phyloP scores from a whole-genome alignment of 1,140 invertebrate genomes.

The Drosophila miranda region DNA sequence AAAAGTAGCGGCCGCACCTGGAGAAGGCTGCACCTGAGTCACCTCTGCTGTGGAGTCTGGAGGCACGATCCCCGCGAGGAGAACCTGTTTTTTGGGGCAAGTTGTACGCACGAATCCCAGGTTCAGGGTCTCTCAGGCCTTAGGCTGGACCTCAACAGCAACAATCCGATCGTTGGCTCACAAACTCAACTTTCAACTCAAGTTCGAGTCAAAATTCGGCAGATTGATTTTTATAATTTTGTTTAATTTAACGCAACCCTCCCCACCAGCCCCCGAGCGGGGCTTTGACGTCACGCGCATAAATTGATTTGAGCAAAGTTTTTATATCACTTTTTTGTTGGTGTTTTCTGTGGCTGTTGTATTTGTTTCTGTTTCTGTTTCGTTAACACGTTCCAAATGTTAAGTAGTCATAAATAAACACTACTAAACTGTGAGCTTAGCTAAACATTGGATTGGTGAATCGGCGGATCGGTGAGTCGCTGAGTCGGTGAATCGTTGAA shows the following conservation, averaged over 20 bases:
- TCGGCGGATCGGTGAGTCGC: neutral
- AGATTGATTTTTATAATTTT: constrained; percentile 47
- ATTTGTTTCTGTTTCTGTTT: constrained; percentile 37
- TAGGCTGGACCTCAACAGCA: constrained; percentile 32
- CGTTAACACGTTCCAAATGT: constrained; percentile 70
- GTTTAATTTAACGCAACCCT: constrained; percentile 61
- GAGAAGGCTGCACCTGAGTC: constrained; percentile 53
- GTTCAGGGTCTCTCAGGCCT: constrained; percentile 35
- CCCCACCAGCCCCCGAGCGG: constrained; percentile 9
- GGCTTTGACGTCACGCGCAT: constrained; percentile 73
- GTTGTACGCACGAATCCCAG: constrained; percentile 11
- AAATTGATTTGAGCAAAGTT: constrained; percentile 55
- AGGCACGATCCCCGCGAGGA: constrained; percentile 17
- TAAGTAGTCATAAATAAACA: constrained; percentile 80
- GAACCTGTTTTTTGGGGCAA: constrained; percentile 60
- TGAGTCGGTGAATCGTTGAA: no score
- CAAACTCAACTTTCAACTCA: constrained; percentile 35
- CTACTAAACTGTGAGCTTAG: constrained; percentile 69
- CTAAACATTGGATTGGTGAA: constrained; percentile 35
- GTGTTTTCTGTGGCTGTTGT: constrained; percentile 17
- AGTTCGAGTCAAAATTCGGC: constrained; percentile 38
- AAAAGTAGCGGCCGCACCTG: constrained; percentile 17
- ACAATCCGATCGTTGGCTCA: neutral
- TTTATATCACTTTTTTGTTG: constrained; percentile 33
- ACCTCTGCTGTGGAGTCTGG: constrained; percentile 24